phyloP scores from a whole-genome alignment of 2,113 vertebrate genomes.

The Hypocryptadius cinnamomeus region DNA sequence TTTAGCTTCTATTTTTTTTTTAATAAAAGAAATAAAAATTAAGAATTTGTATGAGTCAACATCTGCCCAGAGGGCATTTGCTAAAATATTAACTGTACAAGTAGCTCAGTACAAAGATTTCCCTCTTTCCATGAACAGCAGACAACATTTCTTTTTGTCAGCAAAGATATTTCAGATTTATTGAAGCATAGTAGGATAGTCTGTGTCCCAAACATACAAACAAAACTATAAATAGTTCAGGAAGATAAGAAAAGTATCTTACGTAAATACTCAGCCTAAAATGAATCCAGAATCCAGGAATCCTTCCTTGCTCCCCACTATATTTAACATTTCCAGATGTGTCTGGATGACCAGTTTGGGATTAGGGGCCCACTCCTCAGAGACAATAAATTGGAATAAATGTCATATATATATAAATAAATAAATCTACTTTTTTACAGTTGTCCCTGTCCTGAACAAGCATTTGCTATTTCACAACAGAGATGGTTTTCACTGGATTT shows the following conservation, averaged over 20 bases:
- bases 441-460: not conserved
- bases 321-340: constrained; percentile 49
- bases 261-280: not conserved
- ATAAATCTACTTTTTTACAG: not conserved
- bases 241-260: constrained; percentile 38
- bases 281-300: constrained; percentile 20
- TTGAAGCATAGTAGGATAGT: not conserved
- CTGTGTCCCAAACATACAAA: constrained; percentile 26
- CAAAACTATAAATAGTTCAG: constrained; percentile 35
- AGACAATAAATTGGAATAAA: not conserved
- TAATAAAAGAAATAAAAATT: not conserved
- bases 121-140: not conserved
- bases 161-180: constrained; percentile 6
- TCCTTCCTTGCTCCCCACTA: constrained; percentile 13
- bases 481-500: not conserved
- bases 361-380: not conserved
- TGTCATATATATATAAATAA: not conserved
- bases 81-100: not conserved
- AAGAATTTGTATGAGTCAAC: not conserved
- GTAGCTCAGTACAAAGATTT: not conserved
- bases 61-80: not conserved
- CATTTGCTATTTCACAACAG: not conserved
- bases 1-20: not conserved
- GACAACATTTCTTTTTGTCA: not conserved
- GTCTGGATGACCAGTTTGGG: not conserved